phyloP scores from a whole-genome alignment of 2,113 vertebrate species.

The Cebidichthys violaceus region DNA sequence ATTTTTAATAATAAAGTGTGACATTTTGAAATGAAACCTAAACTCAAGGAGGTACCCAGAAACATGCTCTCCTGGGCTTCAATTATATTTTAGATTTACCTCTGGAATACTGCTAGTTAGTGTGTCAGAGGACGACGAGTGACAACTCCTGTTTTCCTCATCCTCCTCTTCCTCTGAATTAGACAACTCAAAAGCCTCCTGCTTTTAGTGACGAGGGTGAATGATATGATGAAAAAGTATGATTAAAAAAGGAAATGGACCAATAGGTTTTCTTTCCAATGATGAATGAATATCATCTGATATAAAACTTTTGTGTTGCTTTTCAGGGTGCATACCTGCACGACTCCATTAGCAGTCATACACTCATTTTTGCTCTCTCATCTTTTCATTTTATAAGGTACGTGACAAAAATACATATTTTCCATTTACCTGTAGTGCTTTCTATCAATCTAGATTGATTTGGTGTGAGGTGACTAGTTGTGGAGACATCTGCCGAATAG shows the following conservation, averaged over 20 bases:
- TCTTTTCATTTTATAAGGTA: background rate
- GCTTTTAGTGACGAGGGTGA: conserved; percentile 56
- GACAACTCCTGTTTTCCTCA: conserved; percentile 72
- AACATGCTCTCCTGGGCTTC: conserved; percentile 4
- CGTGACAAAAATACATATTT: background rate
- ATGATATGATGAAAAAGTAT: conserved; percentile 32
- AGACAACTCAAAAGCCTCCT: conserved; percentile 68
- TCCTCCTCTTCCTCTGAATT: conserved; percentile 75
- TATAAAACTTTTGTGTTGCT: background rate
- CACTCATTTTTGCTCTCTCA: background rate
- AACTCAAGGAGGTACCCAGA: conserved; percentile 4
- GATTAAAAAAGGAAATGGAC: conserved; percentile 13
- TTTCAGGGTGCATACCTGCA: background rate
- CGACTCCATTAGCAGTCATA: background rate
- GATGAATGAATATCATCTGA: background rate
- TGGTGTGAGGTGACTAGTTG: too few relatives aligned
- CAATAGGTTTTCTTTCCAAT: background rate
- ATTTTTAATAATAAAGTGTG: background rate
- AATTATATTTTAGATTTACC: conserved; percentile 71
- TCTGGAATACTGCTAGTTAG: conserved; percentile 81
- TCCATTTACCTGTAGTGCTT: background rate
- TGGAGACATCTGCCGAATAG: too few relatives aligned
- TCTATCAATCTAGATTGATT: too few relatives aligned
- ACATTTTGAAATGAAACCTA: conserved; percentile 37
- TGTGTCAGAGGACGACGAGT: conserved; percentile 84